Evolutionary conservation across 2,888 invertebrate species (phyloP), one percentile per base, ranked within the genome.

Genomic region (Cataglyphis livida): DNA sequence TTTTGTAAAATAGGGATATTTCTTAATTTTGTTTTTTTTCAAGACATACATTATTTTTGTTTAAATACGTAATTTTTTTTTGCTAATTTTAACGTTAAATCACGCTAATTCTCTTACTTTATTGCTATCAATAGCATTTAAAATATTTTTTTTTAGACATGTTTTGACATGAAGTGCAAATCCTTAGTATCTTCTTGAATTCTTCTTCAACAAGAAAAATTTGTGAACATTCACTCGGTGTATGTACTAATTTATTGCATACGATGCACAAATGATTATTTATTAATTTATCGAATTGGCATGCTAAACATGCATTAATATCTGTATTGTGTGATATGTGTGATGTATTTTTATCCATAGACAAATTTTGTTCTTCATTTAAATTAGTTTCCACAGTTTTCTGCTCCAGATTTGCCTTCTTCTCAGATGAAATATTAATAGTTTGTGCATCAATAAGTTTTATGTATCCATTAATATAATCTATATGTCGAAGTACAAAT

Each of bases 401-500:
- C 7, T 7, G 7, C 9, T 54, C 18, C 21, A n/a, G 54, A 21
- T 54, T 54, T 54, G 2, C 21, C 7, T 21, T 21, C 21, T 7
- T 54, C 18, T 54, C 0, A 9, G n/a, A n/a, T 54, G 9, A 54
- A 54, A 54, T 54, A 18, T 54, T 7, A 18, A 0, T 54, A 51
- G 18, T 51, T 51, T n/a, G n/a, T 21, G 21, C n/a, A 54, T 54
- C 54, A 9, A n/a, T 9, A 54, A 54, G 3, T 54, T 54, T 54
- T 9, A 54, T 54, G 3, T 9, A 3, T 9, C 62, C 15, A 62
- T 62, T 62, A 62, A 62, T 62, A 3, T 62, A 62, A 25, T 62
- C 62, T 62, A 62, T 62, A 62, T 62, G 32, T 25, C 32, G 15
- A 32, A 62, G 10, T 62, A 62, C 28, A n/a, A 62, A 62, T 35